Evolutionary conservation across 2,113 vertebrate genomes (phyloP).

Genomic region (Panurus biarmicus): DNA sequence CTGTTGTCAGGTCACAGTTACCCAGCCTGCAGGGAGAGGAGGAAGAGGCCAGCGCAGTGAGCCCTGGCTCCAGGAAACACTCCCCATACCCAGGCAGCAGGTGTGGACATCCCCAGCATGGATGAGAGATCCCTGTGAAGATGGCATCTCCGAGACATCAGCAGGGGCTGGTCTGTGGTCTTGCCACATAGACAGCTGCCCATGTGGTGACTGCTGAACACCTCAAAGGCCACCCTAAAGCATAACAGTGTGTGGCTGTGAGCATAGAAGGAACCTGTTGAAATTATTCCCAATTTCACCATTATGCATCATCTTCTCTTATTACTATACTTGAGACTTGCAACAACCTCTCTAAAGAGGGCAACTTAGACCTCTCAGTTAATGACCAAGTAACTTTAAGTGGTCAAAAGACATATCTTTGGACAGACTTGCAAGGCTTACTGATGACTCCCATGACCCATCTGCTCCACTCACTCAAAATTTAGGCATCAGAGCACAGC

Average conservation of each 20-base stretch:
- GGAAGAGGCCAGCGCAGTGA: background rate
- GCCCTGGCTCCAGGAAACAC: background rate
- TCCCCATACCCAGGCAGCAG: fast-evolving
- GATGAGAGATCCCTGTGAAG: background rate
- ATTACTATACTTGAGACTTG: background rate
- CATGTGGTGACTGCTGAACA: background rate
- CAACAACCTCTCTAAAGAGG: background rate
- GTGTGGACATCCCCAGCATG: fast-evolving
- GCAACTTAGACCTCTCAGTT: background rate
- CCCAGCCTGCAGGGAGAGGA: slow-evolving; percentile 55
- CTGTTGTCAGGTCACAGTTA: slow-evolving; percentile 54
- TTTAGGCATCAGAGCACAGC: background rate
- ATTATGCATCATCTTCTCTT: background rate
- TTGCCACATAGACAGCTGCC: background rate
- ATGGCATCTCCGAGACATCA: background rate
- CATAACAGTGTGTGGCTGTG: background rate
- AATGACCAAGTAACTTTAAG: background rate
- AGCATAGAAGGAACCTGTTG: background rate
- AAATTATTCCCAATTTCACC: background rate
- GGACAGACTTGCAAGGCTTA: background rate
- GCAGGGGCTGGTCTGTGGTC: background rate
- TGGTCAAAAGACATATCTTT: background rate
- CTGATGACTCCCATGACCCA: background rate
- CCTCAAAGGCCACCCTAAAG: background rate
- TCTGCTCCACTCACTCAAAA: background rate